These are phyloP conservation scores for Aporophyla lueneburgensis DNA, from an alignment of 2,888 invertebrate genomes.

Conservation along the genomic window DNA sequence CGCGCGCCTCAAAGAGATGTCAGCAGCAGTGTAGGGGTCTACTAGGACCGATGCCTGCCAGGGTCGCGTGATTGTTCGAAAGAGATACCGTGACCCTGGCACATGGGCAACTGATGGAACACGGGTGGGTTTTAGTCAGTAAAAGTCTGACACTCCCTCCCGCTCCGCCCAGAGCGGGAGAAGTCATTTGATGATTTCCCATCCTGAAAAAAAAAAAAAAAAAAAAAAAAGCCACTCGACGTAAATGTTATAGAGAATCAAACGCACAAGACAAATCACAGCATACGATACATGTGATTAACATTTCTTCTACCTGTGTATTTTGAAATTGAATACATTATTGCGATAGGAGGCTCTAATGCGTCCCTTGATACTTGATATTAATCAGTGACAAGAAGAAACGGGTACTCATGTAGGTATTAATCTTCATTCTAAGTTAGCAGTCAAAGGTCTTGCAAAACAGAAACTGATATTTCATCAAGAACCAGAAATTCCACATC, in stretches of 20 bases:
- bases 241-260: not conserved
- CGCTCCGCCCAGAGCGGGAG: too few relatives aligned
- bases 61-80: too few relatives aligned
- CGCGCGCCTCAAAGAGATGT: too few relatives aligned
- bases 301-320: slow-evolving; percentile 37
- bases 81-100: too few relatives aligned
- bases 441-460: not conserved
- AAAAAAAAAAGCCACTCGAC: not conserved
- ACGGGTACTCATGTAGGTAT: slow-evolving; percentile 9
- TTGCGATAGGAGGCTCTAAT: slow-evolving; percentile 13
- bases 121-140: too few relatives aligned
- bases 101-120: too few relatives aligned
- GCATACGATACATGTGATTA: slow-evolving; percentile 24
- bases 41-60: too few relatives aligned
- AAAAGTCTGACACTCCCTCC: too few relatives aligned
- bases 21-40: too few relatives aligned
- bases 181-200: too few relatives aligned
- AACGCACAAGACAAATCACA: slow-evolving; percentile 32
- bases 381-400: slow-evolving; percentile 37
- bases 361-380: slow-evolving; percentile 34
- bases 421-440: slow-evolving; percentile 14
- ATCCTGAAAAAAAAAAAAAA: too few relatives aligned
- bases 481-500: not conserved
- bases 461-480: not conserved
- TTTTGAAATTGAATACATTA: slow-evolving; percentile 56